phyloP scores from a whole-genome alignment of 2,113 vertebrate species.

The Microcebus tavaratra region DNA sequence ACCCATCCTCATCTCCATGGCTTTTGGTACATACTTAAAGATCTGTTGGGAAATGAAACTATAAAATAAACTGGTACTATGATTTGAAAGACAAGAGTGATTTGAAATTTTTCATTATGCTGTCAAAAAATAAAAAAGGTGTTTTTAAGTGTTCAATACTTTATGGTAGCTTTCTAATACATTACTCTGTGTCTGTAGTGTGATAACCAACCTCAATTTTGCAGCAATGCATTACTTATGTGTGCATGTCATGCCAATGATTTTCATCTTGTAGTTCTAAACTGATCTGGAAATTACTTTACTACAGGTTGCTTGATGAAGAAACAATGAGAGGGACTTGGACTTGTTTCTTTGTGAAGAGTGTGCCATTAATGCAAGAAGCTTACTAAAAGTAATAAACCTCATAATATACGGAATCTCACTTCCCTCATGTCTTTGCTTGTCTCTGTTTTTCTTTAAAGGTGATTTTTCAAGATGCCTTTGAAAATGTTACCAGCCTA shows the following conservation, averaged over 20 bases:
- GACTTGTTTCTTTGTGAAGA: constrained; percentile 21
- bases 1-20: background rate
- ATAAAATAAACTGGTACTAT: constrained; percentile 44
- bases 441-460: constrained; percentile 34
- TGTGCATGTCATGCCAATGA: background rate
- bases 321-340: background rate
- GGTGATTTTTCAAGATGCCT: background rate
- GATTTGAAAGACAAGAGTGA: constrained; percentile 55
- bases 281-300: constrained; percentile 29
- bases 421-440: background rate
- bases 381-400: constrained; percentile 2
- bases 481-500: constrained; percentile 37
- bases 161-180: constrained; percentile 48
- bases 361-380: constrained; percentile 39
- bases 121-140: constrained; percentile 50
- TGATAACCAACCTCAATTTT: constrained; percentile 5
- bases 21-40: constrained; percentile 42
- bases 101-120: constrained; percentile 57
- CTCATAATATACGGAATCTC: background rate
- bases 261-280: constrained; percentile 46
- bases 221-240: constrained; percentile 20
- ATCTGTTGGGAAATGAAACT: constrained; percentile 49
- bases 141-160: constrained; percentile 49
- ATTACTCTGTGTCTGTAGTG: constrained; percentile 33
- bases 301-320: constrained; percentile 4